Percentiles rank a stretch among this genome's conserved stretches.
Conservation (phyloP, 2,888 invertebrate species). For the Seira ritae region DNA sequence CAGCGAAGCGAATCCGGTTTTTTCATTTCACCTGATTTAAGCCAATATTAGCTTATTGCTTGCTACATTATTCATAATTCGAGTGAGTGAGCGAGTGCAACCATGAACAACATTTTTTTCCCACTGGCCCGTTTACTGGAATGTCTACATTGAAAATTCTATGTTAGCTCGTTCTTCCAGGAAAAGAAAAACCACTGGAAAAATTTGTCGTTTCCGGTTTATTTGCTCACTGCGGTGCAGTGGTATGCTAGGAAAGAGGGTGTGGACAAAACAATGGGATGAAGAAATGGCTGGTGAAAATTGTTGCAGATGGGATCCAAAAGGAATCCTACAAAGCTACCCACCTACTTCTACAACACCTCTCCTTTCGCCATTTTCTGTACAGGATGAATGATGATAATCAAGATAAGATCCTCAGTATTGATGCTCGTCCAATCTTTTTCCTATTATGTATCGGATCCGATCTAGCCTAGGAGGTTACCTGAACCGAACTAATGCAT, state of each 20-base stretch:
- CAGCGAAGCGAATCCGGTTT: not conserved
- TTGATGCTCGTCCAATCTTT: not conserved
- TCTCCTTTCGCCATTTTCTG: not conserved
- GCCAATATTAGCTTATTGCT: not conserved
- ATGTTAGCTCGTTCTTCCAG: not conserved
- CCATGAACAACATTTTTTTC: not conserved
- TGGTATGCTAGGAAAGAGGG: not conserved
- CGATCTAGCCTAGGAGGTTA: no score
- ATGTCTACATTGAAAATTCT: no score
- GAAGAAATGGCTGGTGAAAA: no score
- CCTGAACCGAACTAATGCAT: no score
- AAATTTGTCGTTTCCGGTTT: not conserved
- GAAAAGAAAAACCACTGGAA: not conserved
- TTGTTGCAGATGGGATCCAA: no score
- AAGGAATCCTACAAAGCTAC: no score
- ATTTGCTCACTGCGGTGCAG: not conserved
- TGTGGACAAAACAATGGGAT: no score
- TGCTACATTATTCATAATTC: not conserved
- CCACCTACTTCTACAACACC: no score
- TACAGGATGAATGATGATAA: not conserved
- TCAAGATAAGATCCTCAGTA: not conserved
- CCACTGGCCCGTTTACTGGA: not conserved
- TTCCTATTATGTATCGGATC: not conserved
- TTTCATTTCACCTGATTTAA: not conserved
- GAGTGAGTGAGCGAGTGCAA: not conserved